These are phyloP conservation scores for Pocota personata DNA, from an alignment of 2,888 invertebrate genomes.

Conservation along the genomic window DNA sequence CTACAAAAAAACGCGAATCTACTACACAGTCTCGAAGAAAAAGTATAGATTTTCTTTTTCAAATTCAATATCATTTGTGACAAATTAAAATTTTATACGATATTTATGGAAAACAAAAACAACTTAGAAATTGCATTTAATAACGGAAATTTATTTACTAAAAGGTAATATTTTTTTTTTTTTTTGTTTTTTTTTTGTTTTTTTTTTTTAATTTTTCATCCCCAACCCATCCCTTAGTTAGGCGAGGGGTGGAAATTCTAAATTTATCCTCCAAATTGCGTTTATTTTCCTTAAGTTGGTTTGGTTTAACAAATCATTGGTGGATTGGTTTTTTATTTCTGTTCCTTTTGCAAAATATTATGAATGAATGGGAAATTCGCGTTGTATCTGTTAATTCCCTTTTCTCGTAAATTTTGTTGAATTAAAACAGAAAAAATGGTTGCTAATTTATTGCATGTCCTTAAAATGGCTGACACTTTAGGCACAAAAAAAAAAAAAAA, in stretches of 20 bases:
- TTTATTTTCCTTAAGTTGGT: constrained; percentile 31
- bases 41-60: constrained; percentile 7
- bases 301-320: constrained; percentile 1
- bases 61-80: constrained; percentile 43
- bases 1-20: constrained; percentile 11
- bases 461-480: constrained; percentile 70
- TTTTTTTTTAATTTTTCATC: constrained; percentile 49
- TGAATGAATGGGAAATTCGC: constrained; percentile 70
- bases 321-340: not conserved
- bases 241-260: constrained; percentile 11
- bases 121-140: constrained; percentile 82
- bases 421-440: not conserved
- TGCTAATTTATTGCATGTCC: constrained; percentile 34
- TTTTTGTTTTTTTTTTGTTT: constrained; percentile 38
- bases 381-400: not conserved
- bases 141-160: constrained; percentile 82
- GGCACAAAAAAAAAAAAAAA: not conserved
- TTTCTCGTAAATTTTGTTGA: not conserved
- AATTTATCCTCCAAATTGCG: constrained; percentile 32
- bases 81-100: constrained; percentile 64
- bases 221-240: not conserved
- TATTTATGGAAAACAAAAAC: constrained; percentile 82
- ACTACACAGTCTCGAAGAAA: constrained; percentile 31
- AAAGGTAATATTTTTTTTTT: constrained; percentile 79
- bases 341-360: constrained; percentile 17